Base-by-base conservation (phyloP, 2,113 vertebrate genomes). In the Eonycteris spelaea region DNA sequence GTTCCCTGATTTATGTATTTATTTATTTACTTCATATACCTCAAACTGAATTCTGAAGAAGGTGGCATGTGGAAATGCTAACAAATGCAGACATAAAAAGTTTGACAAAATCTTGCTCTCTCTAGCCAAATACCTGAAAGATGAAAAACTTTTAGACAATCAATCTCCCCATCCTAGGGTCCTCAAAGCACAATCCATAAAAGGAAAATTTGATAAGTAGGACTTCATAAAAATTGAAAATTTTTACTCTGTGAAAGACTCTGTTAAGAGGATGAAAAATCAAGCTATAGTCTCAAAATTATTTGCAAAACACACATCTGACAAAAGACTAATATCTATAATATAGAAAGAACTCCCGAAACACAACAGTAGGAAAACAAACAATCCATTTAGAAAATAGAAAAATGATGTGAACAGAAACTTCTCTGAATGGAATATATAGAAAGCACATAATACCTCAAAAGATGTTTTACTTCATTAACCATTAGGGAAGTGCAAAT, bases 371-470 rank as follows among this genome's bases (percentile, higher is more conserved):
- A 45, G 75, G 90, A 92, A 94, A 73, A 22, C 33, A 68, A 85
- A 75, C 26, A 61, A 88, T 48, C 33, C 33, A 65, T 68, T n/a
- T 91, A 95, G 13, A 87, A 88, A 91, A 96, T 43, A 35, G 26
- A 43, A 4, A 77, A 89, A 85, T 75, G 59, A 75, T 30, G 53
- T 14, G 51, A 86, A 59, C 13, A 79, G 63, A 90, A 13, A 82
- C 48, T 85, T 79, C n/a, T 55, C 26, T 40, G 5, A 35, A 80
- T 77, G 84, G 40, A 28, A 35, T 65, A 40, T 57, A 43, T 18
- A 59, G 57, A 61, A 71, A 18, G 21, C 77, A 91, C 19, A 85
- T 6, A 63, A 33, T 26, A 80, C 53, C 40, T 24, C 3, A 51
- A 65, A 88, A 89, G 73, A 79, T 26, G 16, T 48, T 74, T 43